Percentiles rank a stretch among this genome's conserved stretches.
These are phyloP conservation scores for Pelobates cultripes DNA, from an alignment of 2,797 vertebrate genomes.

Conservation along the genomic window DNA sequence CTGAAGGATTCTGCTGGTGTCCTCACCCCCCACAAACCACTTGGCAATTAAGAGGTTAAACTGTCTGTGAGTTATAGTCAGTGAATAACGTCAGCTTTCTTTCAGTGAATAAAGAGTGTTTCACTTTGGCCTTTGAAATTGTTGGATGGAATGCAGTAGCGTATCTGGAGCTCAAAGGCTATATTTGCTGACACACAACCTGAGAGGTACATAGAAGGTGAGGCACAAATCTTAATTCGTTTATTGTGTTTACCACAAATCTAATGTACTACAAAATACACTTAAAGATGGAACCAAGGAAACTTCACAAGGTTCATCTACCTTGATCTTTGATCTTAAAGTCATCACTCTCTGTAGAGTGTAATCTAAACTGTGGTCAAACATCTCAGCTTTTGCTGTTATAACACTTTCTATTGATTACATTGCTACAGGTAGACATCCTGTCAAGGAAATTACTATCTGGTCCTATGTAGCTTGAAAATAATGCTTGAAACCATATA, in stretches of 20 bases:
- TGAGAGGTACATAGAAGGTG: neutral
- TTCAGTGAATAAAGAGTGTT: neutral
- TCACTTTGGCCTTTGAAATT: neutral
- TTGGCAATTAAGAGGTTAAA: no score
- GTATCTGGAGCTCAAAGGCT: neutral
- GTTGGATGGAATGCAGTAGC: neutral
- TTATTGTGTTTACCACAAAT: neutral
- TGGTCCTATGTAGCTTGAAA: neutral
- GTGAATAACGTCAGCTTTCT: neutral
- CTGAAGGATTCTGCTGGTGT: no score
- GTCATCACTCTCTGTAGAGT: neutral
- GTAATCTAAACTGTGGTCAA: conserved; percentile 12
- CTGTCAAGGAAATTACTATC: neutral
- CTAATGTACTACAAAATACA: neutral
- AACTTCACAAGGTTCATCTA: neutral
- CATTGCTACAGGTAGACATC: conserved; percentile 16
- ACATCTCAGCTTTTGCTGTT: conserved; percentile 7
- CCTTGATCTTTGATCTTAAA: neutral
- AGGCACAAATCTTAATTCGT: neutral
- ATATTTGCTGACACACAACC: neutral
- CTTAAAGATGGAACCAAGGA: neutral
- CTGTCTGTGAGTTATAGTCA: no score
- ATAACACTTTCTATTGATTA: conserved; percentile 14
- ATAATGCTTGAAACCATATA: neutral
- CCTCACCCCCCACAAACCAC: no score